A percentile compares a stretch with the other conserved stretches of the same genome.
phyloP scores from a whole-genome alignment of 2,888 invertebrate genomes.

The Diabrotica balteata region DNA sequence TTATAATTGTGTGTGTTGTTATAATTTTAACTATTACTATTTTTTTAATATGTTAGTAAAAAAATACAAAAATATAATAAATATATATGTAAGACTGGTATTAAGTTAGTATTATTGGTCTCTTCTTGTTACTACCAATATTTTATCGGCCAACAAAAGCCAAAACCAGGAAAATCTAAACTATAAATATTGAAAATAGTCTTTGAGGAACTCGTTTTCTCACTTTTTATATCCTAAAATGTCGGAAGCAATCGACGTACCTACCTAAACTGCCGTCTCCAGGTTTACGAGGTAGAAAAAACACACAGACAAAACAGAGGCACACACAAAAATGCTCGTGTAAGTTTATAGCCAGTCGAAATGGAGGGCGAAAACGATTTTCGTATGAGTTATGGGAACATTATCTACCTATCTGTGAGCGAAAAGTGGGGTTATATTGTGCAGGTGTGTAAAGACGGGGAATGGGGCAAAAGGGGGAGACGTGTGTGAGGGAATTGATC shows the following conservation, averaged over 20 bases:
- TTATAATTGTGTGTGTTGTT: too few species aligned
- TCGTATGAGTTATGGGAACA: conserved; percentile 60
- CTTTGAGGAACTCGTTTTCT: not conserved
- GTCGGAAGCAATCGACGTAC: conserved; percentile 15
- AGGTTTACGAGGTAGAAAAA: conserved; percentile 21
- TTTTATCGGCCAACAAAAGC: too few species aligned
- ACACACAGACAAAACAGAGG: conserved; percentile 29
- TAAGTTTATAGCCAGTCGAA: conserved; percentile 59
- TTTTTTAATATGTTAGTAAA: too few species aligned
- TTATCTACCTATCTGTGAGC: conserved; percentile 60
- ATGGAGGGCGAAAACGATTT: conserved; percentile 61
- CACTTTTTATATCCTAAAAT: conserved; percentile 14
- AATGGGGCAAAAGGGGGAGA: conserved; percentile 49
- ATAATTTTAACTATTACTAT: too few species aligned
- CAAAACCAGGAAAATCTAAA: too few species aligned
- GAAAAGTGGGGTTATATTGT: conserved; percentile 59
- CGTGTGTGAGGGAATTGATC: conserved; percentile 57
- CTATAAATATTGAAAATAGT: conserved; percentile 1
- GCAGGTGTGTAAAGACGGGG: conserved; percentile 57
- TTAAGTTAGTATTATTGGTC: too few species aligned
- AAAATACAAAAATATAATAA: too few species aligned
- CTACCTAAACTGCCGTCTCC: conserved; percentile 14
- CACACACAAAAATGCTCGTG: conserved; percentile 54
- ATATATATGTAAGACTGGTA: too few species aligned
- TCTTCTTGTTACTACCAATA: too few species aligned